Evolutionary conservation across 2,113 vertebrate genomes (phyloP).

Genomic region (Antigone vipio): DNA sequence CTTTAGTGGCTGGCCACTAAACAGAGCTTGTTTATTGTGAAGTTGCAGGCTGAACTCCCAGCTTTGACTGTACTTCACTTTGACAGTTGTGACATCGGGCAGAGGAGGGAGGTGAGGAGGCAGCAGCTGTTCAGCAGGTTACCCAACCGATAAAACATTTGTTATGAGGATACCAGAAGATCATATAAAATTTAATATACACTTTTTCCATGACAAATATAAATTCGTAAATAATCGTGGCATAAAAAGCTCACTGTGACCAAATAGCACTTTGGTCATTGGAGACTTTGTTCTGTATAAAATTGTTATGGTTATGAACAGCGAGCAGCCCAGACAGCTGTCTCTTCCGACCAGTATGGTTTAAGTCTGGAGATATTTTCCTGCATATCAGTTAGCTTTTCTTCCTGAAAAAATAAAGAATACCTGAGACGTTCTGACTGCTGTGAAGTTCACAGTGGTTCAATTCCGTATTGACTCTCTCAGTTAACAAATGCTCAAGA

Average conservation of each 20-base stretch:
- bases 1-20: neutral
- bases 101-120: neutral
- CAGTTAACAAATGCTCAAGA: neutral
- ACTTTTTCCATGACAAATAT: neutral
- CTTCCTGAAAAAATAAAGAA: neutral
- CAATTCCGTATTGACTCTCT: neutral
- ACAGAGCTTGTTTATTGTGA: neutral
- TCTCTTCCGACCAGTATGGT: neutral
- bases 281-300: neutral
- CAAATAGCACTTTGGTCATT: neutral
- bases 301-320: neutral
- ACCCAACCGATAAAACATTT: neutral
- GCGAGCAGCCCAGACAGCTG: neutral
- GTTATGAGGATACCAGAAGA: neutral
- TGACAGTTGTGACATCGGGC: neutral
- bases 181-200: neutral
- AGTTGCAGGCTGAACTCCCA: neutral
- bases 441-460: neutral
- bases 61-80: neutral
- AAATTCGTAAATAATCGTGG: neutral
- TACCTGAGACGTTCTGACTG: neutral
- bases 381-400: neutral
- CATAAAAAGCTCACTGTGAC: neutral
- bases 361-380: neutral
- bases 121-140: neutral